These are phyloP conservation scores for Tridacna crocea DNA, from an alignment of 2,888 invertebrate genomes.

Conservation along the genomic window DNA sequence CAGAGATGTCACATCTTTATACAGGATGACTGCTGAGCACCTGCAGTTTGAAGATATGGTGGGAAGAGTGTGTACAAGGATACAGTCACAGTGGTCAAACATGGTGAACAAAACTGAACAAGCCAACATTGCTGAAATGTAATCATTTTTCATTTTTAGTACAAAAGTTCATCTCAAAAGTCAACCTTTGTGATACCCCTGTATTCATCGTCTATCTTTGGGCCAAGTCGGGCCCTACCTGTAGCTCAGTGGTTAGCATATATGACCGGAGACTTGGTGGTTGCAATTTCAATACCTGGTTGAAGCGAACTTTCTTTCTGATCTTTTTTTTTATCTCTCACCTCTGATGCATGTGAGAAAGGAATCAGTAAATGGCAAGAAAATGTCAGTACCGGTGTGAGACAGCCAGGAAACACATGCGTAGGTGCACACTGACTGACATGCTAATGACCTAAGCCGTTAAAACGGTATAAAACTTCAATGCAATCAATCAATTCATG, in stretches of 20 bases:
- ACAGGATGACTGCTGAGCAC: background rate
- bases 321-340: too few species aligned
- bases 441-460: too few species aligned
- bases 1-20: background rate
- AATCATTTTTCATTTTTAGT: background rate
- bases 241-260: background rate
- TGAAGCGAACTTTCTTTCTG: too few species aligned
- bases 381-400: too few species aligned
- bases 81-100: background rate
- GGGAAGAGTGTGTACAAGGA: background rate
- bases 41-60: background rate
- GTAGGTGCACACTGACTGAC: too few species aligned
- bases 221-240: background rate
- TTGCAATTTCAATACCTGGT: background rate
- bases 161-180: background rate
- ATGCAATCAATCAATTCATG: too few species aligned
- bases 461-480: too few species aligned
- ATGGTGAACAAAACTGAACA: background rate
- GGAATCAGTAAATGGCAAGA: too few species aligned
- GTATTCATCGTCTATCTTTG: background rate
- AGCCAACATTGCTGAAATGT: constrained; percentile 6
- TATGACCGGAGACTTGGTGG: background rate
- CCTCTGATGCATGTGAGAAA: too few species aligned
- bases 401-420: too few species aligned
- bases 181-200: too few species aligned